Evolutionary conservation across 2,888 invertebrate genomes (phyloP).

Genomic region (Mechanitis mazaeus): DNA sequence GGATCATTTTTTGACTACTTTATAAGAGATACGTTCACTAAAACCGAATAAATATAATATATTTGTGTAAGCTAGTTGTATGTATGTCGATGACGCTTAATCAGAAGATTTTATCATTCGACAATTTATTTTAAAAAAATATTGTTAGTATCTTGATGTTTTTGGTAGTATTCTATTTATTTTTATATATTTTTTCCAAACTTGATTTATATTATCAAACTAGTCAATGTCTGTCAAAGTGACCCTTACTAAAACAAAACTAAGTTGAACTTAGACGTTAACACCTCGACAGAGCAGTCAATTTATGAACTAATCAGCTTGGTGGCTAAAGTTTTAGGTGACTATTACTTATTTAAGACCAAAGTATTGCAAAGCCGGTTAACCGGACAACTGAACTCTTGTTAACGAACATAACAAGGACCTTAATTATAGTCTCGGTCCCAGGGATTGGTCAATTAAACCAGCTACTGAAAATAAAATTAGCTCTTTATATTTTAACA

Average conservation of each 20-base stretch:
- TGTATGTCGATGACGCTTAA: too few species aligned
- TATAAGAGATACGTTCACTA: too few species aligned
- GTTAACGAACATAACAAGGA: slow-evolving; percentile 22
- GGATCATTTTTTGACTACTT: too few species aligned
- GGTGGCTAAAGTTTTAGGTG: slow-evolving; percentile 28
- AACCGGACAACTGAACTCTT: slow-evolving; percentile 28
- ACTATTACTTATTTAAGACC: slow-evolving; percentile 27
- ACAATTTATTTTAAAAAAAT: too few species aligned
- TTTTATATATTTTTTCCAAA: too few species aligned
- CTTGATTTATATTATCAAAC: slow-evolving; percentile 3
- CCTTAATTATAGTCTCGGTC: background rate
- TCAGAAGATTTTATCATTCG: too few species aligned
- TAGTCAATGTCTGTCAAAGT: slow-evolving; percentile 10
- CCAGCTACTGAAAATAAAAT: background rate
- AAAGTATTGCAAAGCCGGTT: slow-evolving; percentile 30
- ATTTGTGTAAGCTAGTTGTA: too few species aligned
- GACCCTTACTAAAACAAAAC: slow-evolving; percentile 12
- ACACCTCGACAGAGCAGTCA: slow-evolving; percentile 25
- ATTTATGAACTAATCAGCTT: slow-evolving; percentile 29
- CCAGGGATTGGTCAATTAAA: background rate
- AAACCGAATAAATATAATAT: too few species aligned
- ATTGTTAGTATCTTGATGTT: too few species aligned
- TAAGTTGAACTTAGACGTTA: slow-evolving; percentile 22
- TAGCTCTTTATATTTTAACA: too few species aligned
- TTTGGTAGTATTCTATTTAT: too few species aligned